Conservation (phyloP, 2,888 invertebrate species). For the Andricus quercusramuli region DNA sequence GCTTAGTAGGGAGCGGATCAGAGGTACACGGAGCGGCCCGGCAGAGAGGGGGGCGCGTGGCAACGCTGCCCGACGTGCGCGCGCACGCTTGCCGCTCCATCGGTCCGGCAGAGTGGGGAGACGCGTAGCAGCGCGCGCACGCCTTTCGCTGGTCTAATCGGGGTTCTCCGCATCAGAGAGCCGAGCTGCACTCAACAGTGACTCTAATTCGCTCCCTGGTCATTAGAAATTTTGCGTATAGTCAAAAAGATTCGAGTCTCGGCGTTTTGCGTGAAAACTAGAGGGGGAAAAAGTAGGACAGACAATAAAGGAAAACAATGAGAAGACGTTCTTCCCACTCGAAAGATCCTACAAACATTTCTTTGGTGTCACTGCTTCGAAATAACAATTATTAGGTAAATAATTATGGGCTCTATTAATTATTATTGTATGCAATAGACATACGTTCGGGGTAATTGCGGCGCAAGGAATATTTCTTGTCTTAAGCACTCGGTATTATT, state of each 20-base stretch:
- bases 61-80: too few species aligned
- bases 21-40: too few species aligned
- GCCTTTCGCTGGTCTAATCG: too few species aligned
- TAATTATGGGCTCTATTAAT: conserved; percentile 47
- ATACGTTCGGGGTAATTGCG: conserved; percentile 68
- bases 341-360: conserved; percentile 69
- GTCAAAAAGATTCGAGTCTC: conserved; percentile 31
- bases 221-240: not conserved
- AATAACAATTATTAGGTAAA: conserved; percentile 80
- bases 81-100: too few species aligned
- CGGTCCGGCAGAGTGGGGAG: too few species aligned
- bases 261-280: conserved; percentile 35
- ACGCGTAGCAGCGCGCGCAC: too few species aligned
- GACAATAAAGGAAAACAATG: conserved; percentile 5
- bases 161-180: too few species aligned
- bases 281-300: not conserved
- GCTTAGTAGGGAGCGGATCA: too few species aligned
- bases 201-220: not conserved
- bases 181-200: too few species aligned
- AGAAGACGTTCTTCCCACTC: conserved; percentile 53
- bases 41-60: too few species aligned
- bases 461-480: conserved; percentile 53
- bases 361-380: conserved; percentile 74
- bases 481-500: conserved; percentile 9
- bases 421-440: conserved; percentile 60